Conservation (phyloP, 1,140 invertebrate species). For the Drosophila ficusphila region DNA sequence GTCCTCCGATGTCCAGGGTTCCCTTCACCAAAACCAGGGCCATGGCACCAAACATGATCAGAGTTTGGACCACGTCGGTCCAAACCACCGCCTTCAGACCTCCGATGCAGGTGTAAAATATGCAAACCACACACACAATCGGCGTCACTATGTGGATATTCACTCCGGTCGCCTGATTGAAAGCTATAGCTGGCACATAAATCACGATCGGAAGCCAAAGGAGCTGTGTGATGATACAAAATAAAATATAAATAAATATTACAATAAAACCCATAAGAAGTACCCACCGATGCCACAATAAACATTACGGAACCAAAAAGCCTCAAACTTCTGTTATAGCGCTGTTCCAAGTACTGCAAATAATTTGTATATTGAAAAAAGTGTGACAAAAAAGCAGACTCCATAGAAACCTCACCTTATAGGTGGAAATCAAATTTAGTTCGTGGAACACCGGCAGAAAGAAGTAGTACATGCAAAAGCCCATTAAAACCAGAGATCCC, state of each 20-base stretch:
- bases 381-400: neutral
- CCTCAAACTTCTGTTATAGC: slow-evolving; percentile 89
- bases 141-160: slow-evolving; percentile 93
- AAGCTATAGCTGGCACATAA: slow-evolving; percentile 88
- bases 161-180: slow-evolving; percentile 93
- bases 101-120: slow-evolving; percentile 96
- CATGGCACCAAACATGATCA: slow-evolving; percentile 94
- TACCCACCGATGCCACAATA: slow-evolving; percentile 88
- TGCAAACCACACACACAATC: slow-evolving; percentile 94
- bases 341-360: slow-evolving; percentile 90
- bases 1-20: slow-evolving; percentile 91
- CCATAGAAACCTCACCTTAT: slow-evolving; percentile 87
- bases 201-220: slow-evolving; percentile 88
- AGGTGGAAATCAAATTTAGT: slow-evolving; percentile 92
- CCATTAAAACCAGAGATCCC: slow-evolving; percentile 87
- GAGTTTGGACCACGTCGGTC: slow-evolving; percentile 95
- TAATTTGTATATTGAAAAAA: neutral
- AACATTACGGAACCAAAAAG: slow-evolving; percentile 91
- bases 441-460: slow-evolving; percentile 93
- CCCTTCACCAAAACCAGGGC: slow-evolving; percentile 92
- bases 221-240: slow-evolving; percentile 85
- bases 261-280: too few species aligned
- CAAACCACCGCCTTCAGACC: slow-evolving; percentile 96
- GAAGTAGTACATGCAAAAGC: slow-evolving; percentile 87
- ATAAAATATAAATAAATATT: neutral